Percentiles rank a stretch among this genome's conserved stretches.
Conservation (phyloP, 2,888 invertebrate genomes). For the Strigamia transsilvanica region DNA sequence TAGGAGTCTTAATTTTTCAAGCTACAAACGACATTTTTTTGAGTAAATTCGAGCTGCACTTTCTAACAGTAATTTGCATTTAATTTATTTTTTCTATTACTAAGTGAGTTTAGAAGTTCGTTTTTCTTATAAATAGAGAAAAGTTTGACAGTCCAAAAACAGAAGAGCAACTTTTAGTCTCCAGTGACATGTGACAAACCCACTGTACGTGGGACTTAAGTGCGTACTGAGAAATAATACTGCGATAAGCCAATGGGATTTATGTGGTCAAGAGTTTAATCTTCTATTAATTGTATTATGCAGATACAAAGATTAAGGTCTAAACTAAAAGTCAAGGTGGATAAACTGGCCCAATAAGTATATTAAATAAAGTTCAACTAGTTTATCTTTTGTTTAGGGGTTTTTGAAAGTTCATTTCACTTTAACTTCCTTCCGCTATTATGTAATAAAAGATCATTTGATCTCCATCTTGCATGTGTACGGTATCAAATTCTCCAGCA, state of each 20-base stretch:
- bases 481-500: background rate
- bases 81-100: background rate
- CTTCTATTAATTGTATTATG: background rate
- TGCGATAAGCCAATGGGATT: constrained; percentile 29
- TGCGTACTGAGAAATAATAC: constrained; percentile 5
- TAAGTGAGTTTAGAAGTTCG: background rate
- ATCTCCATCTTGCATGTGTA: background rate
- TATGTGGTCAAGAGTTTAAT: background rate
- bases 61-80: constrained; percentile 22
- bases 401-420: background rate
- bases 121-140: background rate
- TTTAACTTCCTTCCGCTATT: constrained; percentile 18
- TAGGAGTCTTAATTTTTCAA: constrained; percentile 36
- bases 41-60: background rate
- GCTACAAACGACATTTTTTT: constrained; percentile 1
- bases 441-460: background rate
- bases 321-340: too few species aligned
- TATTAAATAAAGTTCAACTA: too few species aligned
- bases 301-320: too few species aligned
- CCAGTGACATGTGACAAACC: background rate
- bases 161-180: constrained; percentile 37
- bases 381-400: too few species aligned
- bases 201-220: background rate
- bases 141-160: constrained; percentile 2
- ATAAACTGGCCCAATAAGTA: too few species aligned